Conservation (phyloP, 2,888 invertebrate species). For the Mythimna loreyi region DNA sequence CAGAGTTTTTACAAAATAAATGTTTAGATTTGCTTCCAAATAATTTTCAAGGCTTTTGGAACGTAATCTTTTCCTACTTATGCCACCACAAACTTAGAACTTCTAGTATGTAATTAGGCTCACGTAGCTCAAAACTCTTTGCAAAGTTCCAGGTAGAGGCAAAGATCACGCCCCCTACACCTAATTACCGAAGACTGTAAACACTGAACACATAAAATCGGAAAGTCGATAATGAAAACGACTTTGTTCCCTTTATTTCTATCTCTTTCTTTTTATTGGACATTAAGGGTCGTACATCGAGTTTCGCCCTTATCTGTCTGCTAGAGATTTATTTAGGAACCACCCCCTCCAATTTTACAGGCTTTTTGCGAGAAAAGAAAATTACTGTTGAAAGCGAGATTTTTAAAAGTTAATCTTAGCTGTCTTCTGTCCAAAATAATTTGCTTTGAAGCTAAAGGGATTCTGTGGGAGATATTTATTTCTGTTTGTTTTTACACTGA, state of each 20-base stretch:
- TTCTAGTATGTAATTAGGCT: neutral
- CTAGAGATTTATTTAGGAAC: conserved; percentile 75
- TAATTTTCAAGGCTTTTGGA: neutral
- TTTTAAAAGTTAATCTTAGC: conserved; percentile 61
- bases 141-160: conserved; percentile 25
- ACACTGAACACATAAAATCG: conserved; percentile 57
- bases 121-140: neutral
- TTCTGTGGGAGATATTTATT: conserved; percentile 45
- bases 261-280: conserved; percentile 76
- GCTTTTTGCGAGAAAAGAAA: conserved; percentile 57
- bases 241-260: conserved; percentile 66
- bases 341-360: conserved; percentile 64
- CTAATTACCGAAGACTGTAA: conserved; percentile 47
- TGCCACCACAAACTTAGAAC: neutral
- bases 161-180: conserved; percentile 7
- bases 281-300: conserved; percentile 71
- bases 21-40: neutral
- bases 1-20: neutral
- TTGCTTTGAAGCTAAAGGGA: conserved; percentile 52
- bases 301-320: conserved; percentile 76
- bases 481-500: conserved; percentile 24
- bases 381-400: conserved; percentile 60
- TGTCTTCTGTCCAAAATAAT: conserved; percentile 60
- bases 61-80: neutral
- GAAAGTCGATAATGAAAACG: conserved; percentile 63